phyloP scores from a whole-genome alignment of 2,888 invertebrate species.

The Syrphus vitripennis region DNA sequence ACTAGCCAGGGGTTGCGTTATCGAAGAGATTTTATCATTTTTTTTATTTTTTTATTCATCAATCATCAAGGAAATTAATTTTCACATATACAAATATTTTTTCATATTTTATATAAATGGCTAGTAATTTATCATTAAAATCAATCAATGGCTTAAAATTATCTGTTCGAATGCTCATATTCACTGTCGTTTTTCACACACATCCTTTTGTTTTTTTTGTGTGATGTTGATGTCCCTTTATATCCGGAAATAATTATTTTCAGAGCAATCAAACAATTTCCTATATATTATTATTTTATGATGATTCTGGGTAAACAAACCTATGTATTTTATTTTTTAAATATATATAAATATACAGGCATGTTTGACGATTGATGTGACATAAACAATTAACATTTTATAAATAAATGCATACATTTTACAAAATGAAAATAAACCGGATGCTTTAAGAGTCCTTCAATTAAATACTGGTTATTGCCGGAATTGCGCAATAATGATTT shows the following conservation, averaged over 20 bases:
- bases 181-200: background rate
- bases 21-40: background rate
- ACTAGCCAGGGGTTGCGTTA: background rate
- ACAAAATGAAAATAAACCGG: slow-evolving; percentile 29
- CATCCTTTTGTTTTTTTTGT: background rate
- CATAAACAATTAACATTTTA: slow-evolving; percentile 24
- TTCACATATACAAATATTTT: background rate
- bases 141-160: background rate
- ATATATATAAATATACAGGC: background rate
- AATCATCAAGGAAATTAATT: background rate
- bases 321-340: background rate
- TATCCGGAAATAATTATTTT: background rate
- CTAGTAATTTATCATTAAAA: background rate
- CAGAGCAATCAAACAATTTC: slow-evolving; percentile 4
- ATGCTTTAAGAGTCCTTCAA: slow-evolving; percentile 9
- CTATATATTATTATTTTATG: background rate
- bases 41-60: no score
- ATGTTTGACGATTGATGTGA: slow-evolving; percentile 35
- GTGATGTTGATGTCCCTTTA: no score
- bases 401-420: slow-evolving; percentile 36
- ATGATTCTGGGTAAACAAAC: background rate
- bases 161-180: background rate
- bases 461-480: background rate
- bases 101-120: background rate
- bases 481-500: background rate